Evolutionary conservation across 2,113 vertebrate genomes (phyloP).

Genomic region (Nipponia nippon): DNA sequence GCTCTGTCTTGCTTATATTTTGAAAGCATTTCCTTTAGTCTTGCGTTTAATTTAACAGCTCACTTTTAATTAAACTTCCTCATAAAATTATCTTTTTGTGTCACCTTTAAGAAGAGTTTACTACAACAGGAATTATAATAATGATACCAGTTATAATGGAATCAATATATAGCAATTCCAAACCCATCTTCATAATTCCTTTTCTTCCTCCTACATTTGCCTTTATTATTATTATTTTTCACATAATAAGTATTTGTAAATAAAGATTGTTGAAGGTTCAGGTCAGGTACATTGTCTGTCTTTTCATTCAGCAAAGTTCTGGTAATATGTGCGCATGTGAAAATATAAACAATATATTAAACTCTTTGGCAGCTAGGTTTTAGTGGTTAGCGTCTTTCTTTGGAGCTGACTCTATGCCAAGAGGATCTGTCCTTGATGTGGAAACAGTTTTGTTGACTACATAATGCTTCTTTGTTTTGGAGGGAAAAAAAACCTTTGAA

Average conservation of each 20-base stretch:
- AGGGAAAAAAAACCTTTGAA: background rate
- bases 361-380: background rate
- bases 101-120: background rate
- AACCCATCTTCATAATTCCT: background rate
- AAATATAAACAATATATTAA: background rate
- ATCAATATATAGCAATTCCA: background rate
- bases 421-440: background rate
- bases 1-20: background rate
- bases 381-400: background rate
- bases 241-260: background rate
- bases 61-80: background rate
- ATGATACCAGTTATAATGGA: background rate
- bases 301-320: background rate
- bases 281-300: background rate
- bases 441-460: constrained; percentile 21
- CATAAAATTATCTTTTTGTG: background rate
- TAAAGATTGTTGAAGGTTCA: background rate
- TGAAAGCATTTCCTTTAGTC: background rate
- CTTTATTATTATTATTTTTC: background rate
- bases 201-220: background rate
- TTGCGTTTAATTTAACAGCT: background rate
- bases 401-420: background rate
- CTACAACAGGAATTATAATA: background rate
- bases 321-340: background rate
- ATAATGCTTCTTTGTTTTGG: constrained; percentile 35